These are phyloP conservation scores for Amorpha juglandis DNA, from an alignment of 2,888 invertebrate species.

Conservation along the genomic window DNA sequence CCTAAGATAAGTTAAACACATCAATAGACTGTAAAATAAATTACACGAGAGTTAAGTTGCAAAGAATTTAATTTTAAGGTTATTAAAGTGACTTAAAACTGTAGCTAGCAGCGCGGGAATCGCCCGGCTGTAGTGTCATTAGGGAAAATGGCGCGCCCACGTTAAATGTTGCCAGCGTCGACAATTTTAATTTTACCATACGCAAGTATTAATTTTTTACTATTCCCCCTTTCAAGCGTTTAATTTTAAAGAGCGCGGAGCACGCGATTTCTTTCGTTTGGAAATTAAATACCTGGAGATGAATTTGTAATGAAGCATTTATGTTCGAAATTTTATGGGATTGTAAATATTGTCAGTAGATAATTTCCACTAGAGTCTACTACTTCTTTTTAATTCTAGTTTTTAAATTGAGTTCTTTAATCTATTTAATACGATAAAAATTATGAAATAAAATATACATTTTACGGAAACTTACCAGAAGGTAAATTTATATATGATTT, in stretches of 20 bases:
- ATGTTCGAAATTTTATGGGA: neutral
- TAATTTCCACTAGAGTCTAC: too few species aligned
- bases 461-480: too few species aligned
- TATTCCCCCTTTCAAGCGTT: conserved; percentile 35
- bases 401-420: too few species aligned
- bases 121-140: conserved; percentile 60
- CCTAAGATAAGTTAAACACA: neutral
- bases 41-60: conserved; percentile 17
- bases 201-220: conserved; percentile 49
- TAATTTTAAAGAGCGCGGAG: conserved; percentile 8
- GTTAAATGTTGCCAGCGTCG: conserved; percentile 63
- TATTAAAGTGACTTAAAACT: conserved; percentile 23
- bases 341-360: neutral
- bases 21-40: conserved; percentile 8
- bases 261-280: neutral
- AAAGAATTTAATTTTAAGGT: conserved; percentile 19
- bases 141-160: conserved; percentile 61
- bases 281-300: neutral
- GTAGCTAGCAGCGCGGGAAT: conserved; percentile 38
- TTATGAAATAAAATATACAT: too few species aligned
- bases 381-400: too few species aligned
- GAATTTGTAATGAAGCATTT: conserved; percentile 3
- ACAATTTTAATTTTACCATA: conserved; percentile 44
- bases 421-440: too few species aligned
- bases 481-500: too few species aligned